Evolutionary conservation across 2,888 invertebrate genomes (phyloP).

Genomic region (Hermodice carunculata): DNA sequence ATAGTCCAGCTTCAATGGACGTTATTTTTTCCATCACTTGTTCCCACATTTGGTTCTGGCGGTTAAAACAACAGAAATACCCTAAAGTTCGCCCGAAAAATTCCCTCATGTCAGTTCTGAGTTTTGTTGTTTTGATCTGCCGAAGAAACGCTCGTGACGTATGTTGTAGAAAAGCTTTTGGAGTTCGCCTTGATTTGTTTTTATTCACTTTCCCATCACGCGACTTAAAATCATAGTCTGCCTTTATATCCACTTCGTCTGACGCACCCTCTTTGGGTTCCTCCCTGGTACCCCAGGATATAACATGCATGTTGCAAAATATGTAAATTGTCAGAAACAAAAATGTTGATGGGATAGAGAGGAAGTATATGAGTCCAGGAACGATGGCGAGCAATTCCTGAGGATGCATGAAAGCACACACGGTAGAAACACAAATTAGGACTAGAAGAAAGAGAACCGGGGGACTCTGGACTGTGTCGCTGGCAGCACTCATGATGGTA

Average conservation of each 20-base stretch:
- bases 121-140: conserved; percentile 4
- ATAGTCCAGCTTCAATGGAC: too few relatives aligned
- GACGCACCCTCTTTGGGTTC: conserved; percentile 54
- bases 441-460: conserved; percentile 53
- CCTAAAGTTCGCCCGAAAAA: too few relatives aligned
- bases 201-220: conserved; percentile 43
- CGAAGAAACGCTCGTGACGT: conserved; percentile 3
- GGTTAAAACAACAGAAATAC: too few relatives aligned
- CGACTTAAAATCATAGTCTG: conserved; percentile 40
- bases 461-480: conserved; percentile 50
- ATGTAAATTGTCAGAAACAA: conserved; percentile 62
- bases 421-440: conserved; percentile 48
- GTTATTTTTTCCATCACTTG: too few relatives aligned
- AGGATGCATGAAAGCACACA: conserved; percentile 49
- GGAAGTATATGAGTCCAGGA: conserved; percentile 53
- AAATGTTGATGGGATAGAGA: conserved; percentile 63
- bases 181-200: conserved; percentile 23
- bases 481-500: conserved; percentile 48
- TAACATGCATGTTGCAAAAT: conserved; percentile 57
- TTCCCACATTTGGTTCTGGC: too few relatives aligned
- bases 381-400: conserved; percentile 57
- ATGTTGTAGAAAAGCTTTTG: conserved; percentile 11
- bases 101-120: conserved; percentile 3
- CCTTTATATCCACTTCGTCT: conserved; percentile 44
- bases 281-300: conserved; percentile 66